These are phyloP conservation scores for Ophion ellenae DNA, from an alignment of 2,888 invertebrate species.

Conservation along the genomic window DNA sequence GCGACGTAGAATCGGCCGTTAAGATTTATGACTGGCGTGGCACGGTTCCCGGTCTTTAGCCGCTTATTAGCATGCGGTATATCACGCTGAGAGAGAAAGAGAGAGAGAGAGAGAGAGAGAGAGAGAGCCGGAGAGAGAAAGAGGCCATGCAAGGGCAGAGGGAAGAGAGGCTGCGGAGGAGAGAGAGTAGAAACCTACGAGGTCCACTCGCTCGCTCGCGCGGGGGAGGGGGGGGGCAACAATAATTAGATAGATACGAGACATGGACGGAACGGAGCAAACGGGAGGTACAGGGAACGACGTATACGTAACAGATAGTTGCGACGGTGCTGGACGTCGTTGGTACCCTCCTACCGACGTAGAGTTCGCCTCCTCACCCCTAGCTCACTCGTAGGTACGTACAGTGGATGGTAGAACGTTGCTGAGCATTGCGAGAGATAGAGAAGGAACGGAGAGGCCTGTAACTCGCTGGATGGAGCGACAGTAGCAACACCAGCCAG, in stretches of 20 bases:
- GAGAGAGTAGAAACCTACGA: slow-evolving; percentile 69
- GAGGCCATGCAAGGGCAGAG: slow-evolving; percentile 65
- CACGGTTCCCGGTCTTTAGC: slow-evolving; percentile 83
- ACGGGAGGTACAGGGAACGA: slow-evolving; percentile 63
- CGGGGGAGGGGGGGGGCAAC: slow-evolving; percentile 70
- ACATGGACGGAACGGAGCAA: slow-evolving; percentile 76
- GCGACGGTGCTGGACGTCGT: slow-evolving; percentile 63
- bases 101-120: slow-evolving; percentile 31
- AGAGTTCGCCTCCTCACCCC: slow-evolving; percentile 58
- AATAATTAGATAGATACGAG: slow-evolving; percentile 84
- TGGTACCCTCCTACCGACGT: slow-evolving; percentile 50
- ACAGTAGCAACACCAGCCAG: slow-evolving; percentile 74
- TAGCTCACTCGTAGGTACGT: slow-evolving; percentile 47
- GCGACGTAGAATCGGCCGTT: slow-evolving; percentile 76
- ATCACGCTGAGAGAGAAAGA: slow-evolving; percentile 77
- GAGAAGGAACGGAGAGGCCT: slow-evolving; percentile 70
- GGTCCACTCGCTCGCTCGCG: slow-evolving; percentile 68
- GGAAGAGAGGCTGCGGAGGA: slow-evolving; percentile 47
- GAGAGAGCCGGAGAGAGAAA: slow-evolving; percentile 22
- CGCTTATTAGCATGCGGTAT: slow-evolving; percentile 84
- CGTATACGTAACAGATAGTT: slow-evolving; percentile 61
- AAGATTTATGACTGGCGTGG: slow-evolving; percentile 81
- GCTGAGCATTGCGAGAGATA: slow-evolving; percentile 64
- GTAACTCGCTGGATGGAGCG: slow-evolving; percentile 69
- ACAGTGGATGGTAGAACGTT: slow-evolving; percentile 27